phyloP scores from a whole-genome alignment of 2,797 vertebrate genomes.

The Sebastes melanostomus region DNA sequence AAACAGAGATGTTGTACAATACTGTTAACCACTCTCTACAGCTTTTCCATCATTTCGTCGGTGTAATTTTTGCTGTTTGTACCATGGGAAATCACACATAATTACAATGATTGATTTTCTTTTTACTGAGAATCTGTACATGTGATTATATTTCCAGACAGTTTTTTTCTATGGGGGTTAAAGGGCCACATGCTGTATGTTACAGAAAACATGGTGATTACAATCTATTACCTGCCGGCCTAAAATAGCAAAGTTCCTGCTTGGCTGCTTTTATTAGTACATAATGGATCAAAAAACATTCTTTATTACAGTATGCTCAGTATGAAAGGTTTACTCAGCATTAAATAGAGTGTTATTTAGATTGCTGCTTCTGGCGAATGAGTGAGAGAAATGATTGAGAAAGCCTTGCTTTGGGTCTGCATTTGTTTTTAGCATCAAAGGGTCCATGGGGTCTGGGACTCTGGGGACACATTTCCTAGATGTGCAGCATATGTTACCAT shows the following conservation, averaged over 20 bases:
- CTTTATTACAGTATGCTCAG: neutral
- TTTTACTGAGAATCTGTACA: neutral
- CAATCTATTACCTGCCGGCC: constrained; percentile 10
- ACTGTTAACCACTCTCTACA: neutral
- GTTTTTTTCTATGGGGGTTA: neutral
- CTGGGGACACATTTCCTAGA: neutral
- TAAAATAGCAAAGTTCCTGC: neutral
- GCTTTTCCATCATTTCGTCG: neutral
- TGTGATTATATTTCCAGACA: constrained; percentile 24
- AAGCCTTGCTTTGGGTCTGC: neutral
- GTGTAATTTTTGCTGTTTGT: constrained; percentile 6
- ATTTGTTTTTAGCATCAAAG: neutral
- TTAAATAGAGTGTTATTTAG: neutral
- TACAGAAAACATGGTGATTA: constrained; percentile 13
- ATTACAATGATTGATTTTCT: constrained; percentile 12
- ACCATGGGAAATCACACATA: constrained; percentile 9
- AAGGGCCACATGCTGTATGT: neutral
- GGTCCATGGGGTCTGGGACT: neutral
- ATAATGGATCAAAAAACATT: constrained; percentile 22
- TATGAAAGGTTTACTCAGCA: neutral
- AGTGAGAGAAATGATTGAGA: neutral
- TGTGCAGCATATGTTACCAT: neutral
- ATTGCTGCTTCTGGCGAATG: neutral
- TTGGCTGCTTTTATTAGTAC: constrained; percentile 13
- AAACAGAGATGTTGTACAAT: neutral